Base-by-base conservation (phyloP, 30 jellyfish, hydroid and myxozoan genomes). In the Nemopilema nomurai region DNA sequence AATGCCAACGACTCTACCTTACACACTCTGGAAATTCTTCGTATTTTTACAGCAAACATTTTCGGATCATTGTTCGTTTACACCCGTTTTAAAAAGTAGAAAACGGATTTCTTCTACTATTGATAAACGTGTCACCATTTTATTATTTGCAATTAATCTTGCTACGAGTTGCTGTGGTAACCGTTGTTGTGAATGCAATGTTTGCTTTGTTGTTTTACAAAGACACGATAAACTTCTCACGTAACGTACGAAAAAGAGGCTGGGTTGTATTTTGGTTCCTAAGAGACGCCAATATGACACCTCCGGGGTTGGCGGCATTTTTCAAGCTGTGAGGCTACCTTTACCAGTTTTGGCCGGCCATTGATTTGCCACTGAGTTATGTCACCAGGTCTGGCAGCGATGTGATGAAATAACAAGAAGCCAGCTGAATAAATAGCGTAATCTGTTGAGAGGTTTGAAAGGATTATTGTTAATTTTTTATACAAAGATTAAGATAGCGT, bases 281-380 rank as follows among this genome's bases (percentile, higher is more conserved):
- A 41, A 41, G 57, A 41, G 57, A 41, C 57, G 57, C 6, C 57
- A 41, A 41, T 3, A 41, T 41, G 57, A 41, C 57, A 41, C 57
- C 57, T 41, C 13, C 13, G 57, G 57, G 9, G 57, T 6, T 68
- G 78, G 78, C 78, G 78, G 23, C 23, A 26, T 68, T 26, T 68
- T 16, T 26, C 33, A 41, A 41, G 57, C 57, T 41, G 57, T 41
- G 57, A 41, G 57, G 57, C 13, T 41, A 41, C 13, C 57, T 41
- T 6, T 13, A 41, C 13, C 9, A 3, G 57, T 41, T 6, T 13
- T 41, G 57, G 13, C 57, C 57, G 9, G 57, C 57, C 57, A 41
- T 3, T 3, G 6, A 41, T 3, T 41, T 41, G 6, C 13, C 13
- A 41, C 57, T 41, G 57, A 41, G 9, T 41, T 41, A 41, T 41